Base-by-base conservation (phyloP, 2,888 invertebrate genomes). In the Polyommatus icarus region DNA sequence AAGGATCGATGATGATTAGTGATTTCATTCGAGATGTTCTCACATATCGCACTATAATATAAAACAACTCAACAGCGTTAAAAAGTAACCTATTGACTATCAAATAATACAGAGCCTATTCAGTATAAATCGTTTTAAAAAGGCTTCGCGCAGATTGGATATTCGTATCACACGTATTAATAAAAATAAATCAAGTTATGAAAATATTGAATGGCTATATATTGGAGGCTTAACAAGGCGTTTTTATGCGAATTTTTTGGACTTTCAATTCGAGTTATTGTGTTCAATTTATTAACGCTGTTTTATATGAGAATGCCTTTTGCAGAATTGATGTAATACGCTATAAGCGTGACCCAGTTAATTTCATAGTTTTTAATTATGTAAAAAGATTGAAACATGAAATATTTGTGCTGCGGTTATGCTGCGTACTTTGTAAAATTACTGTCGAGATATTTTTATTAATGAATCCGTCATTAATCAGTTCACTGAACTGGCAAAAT, bases 121-220 rank as follows among this genome's bases (percentile, higher is more conserved):
- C 61, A 67, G 46, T 61, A 46, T 71, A 71, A 72, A 71, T 77
- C 72, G 77, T 32, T 77, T 72, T 72, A 78, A 77, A 78, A 79
- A 75, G 54, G 75, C 54, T 75, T 76, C 71, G 76, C 71, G 72
- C 50, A 50, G 76, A 76, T 76, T 79, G 78, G 67, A 77, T 78
- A 73, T 76, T 77, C 77, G 71, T 67, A 40, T 76, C 78, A 71
- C 72, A 71, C 72, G 59, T 77, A 79, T 79, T 78, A 78, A 78
- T 78, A 78, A 76, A 76, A 79, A 78, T 78, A 78, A 78, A 78
- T 79, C 78, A 77, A 61, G 78, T 79, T 79, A 78, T 76, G 76
- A 79, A 79, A 79, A 79, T 73, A 78, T 73, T 76, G 61, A 78
- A 79, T 71, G 77, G 32, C 77, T 71, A 77, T 81, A 77, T 79